Conservation (phyloP, 2,797 vertebrate species). For the Paratrypauchen microcephalus region DNA sequence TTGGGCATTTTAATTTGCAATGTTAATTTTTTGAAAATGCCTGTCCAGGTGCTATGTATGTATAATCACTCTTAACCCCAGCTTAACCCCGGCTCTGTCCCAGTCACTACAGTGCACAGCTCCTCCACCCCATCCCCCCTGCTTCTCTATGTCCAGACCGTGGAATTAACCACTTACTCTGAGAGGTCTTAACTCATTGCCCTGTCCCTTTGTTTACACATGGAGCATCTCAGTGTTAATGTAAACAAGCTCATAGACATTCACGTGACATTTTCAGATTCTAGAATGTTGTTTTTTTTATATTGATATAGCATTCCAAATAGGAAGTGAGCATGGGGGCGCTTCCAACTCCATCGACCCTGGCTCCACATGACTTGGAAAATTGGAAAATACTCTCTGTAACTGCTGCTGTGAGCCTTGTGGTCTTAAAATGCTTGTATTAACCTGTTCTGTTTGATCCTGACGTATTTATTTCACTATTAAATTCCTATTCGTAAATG, state of each 20-base stretch:
- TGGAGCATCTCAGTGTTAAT: not conserved
- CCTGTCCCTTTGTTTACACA: slow-evolving; percentile 2
- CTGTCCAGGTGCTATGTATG: slow-evolving; percentile 31
- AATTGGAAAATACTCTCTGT: no score
- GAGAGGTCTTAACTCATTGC: not conserved
- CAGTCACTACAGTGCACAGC: slow-evolving; percentile 32
- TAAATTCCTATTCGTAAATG: no score
- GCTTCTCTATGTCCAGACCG: slow-evolving; percentile 37
- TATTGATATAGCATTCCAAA: no score
- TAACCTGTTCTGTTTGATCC: no score
- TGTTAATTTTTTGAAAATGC: not conserved
- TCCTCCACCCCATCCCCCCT: slow-evolving; percentile 18
- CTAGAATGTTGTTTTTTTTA: not conserved
- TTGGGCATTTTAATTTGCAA: no score
- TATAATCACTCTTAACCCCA: slow-evolving; percentile 30
- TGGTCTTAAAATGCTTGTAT: no score
- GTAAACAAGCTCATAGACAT: not conserved
- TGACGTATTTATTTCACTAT: no score
- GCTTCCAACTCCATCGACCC: no score
- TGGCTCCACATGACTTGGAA: no score
- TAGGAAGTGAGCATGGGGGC: no score
- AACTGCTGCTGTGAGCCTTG: no score
- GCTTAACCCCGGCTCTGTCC: slow-evolving; percentile 19
- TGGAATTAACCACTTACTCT: slow-evolving; percentile 24
- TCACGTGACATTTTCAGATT: not conserved